Conservation (phyloP, 2,113 vertebrate species). For the Thryonomys swinderianus region DNA sequence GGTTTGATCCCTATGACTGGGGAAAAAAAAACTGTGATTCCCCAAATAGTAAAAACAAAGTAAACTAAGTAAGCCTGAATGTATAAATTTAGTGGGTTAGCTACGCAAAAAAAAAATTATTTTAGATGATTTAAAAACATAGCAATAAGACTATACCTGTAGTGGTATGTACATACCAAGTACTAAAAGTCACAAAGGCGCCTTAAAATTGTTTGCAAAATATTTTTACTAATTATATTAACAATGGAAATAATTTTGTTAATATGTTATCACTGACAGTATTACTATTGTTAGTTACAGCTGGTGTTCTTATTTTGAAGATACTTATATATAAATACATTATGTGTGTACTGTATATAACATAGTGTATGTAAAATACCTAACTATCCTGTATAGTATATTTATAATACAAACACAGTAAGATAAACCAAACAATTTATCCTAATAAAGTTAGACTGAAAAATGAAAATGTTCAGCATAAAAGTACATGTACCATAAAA, state of each 20-base stretch:
- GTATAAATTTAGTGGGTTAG: background rate
- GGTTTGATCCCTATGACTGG: background rate
- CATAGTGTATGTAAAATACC: background rate
- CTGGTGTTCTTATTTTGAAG: background rate
- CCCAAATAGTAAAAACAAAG: background rate
- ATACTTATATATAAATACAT: background rate
- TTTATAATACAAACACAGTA: background rate
- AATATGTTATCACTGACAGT: background rate
- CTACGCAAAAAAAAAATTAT: background rate
- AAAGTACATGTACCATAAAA: background rate
- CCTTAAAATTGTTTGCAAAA: background rate
- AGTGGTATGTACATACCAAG: background rate
- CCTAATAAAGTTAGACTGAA: background rate
- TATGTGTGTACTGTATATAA: background rate
- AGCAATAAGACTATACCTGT: background rate
- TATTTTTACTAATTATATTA: background rate
- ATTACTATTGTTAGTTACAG: background rate
- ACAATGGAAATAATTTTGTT: background rate
- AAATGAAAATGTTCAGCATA: background rate
- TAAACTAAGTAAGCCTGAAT: background rate
- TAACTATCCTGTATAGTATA: background rate
- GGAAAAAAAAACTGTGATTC: background rate
- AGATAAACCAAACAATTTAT: constrained; percentile 4
- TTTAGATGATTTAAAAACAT: constrained; percentile 11
- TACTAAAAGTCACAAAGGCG: background rate